Conservation (phyloP, 37 sponge, comb jelly and placozoan genomes). For the Spongilla lacustris region DNA sequence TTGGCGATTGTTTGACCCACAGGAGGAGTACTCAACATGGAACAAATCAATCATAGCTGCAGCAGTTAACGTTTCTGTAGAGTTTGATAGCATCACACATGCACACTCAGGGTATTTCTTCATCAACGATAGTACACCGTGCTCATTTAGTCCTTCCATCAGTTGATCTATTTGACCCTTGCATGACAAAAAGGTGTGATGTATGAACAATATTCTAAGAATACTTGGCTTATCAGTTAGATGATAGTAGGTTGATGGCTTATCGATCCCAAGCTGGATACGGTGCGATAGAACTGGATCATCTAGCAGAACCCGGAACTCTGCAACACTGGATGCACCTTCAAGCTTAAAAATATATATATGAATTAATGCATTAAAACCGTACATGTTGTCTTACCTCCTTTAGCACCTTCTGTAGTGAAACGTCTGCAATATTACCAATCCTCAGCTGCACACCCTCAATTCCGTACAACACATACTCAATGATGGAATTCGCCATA, state of each 20-base stretch:
- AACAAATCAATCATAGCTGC: neutral
- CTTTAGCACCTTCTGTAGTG: neutral
- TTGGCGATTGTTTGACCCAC: too few relatives aligned
- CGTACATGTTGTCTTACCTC: neutral
- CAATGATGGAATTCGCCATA: neutral
- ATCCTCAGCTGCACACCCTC: neutral
- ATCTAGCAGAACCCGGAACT: neutral
- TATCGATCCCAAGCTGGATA: neutral
- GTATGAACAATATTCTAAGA: neutral
- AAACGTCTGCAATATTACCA: neutral
- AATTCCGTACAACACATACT: neutral
- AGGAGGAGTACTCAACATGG: neutral
- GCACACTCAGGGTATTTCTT: neutral
- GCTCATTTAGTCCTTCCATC: neutral
- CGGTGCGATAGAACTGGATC: neutral
- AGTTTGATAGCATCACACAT: neutral
- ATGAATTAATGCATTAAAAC: neutral
- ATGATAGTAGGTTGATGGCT: neutral
- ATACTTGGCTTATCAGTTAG: neutral
- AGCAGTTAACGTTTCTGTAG: neutral
- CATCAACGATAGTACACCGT: neutral
- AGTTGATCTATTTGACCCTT: neutral
- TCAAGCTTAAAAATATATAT: neutral
- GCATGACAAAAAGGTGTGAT: neutral
- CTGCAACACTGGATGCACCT: neutral